Percentiles rank a stretch among this genome's conserved stretches.
These are phyloP conservation scores for Rhinolophus ferrumequinum DNA, from an alignment of 2,113 vertebrate genomes.

Conservation along the genomic window DNA sequence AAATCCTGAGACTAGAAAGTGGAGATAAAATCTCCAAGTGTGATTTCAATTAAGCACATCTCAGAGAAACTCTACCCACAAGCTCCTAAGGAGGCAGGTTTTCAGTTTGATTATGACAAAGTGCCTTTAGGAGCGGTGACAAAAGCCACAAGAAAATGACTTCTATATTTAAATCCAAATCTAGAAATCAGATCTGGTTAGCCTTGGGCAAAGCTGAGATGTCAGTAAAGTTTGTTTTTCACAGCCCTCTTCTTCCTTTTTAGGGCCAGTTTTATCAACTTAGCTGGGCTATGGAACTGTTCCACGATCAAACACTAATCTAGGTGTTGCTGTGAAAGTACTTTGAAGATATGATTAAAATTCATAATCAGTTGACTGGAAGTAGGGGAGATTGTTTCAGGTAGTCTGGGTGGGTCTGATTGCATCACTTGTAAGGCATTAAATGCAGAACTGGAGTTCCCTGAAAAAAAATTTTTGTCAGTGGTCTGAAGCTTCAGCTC, in stretches of 20 bases:
- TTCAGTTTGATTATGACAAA: constrained; percentile 75
- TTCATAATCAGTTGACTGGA: neutral
- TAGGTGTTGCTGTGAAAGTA: neutral
- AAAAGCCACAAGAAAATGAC: constrained; percentile 65
- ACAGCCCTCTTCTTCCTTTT: neutral
- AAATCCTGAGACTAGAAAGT: constrained; percentile 55
- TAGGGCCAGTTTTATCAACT: neutral
- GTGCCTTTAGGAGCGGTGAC: constrained; percentile 49
- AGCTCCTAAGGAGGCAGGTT: constrained; percentile 62
- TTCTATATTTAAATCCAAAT: constrained; percentile 70
- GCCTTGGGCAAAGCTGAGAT: neutral
- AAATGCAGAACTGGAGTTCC: neutral
- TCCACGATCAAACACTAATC: neutral
- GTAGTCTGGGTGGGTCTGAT: neutral
- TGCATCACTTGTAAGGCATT: neutral
- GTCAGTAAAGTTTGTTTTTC: neutral
- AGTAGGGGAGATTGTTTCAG: neutral
- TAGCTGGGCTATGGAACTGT: neutral
- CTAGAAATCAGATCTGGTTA: constrained; percentile 45
- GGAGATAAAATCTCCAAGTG: constrained; percentile 70
- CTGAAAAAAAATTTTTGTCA: neutral
- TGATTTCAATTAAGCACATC: constrained; percentile 79
- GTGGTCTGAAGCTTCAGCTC: neutral
- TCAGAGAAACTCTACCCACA: constrained; percentile 64
- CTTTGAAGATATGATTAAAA: neutral